Base-by-base conservation (phyloP, 2,797 vertebrate species). In the Adrianichthys oophorus region DNA sequence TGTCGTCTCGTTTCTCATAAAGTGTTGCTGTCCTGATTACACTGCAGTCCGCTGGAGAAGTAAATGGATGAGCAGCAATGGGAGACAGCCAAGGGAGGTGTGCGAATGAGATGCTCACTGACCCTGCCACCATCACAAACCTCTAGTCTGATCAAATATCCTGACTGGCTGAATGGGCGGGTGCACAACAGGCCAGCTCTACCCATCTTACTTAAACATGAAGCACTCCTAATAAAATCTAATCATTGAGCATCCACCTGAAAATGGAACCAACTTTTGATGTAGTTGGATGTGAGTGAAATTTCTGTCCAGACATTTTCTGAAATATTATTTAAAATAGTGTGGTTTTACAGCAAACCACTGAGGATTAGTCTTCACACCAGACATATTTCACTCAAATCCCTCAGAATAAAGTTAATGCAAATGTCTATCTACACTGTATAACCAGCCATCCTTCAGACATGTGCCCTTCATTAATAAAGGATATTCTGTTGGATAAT, bases 61-160 rank as follows among this genome's bases (percentile, higher is more conserved):
- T 70, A 81, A 89, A 81, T 74, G 82, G 74, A 76, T 72, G 76
- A 76, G 79, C 62, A 64, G 70, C 60, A 41, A 57, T 47, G 74
- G 74, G 68, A 71, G 74, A 77, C 73, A 71, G 77, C 32, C 41
- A 41, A 62, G 41, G 47, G 60, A 50, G 60, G 45, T 55, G 63
- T 67, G 76, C 19, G 81, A 87, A 83, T 78, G 82, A 87, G 87
- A 92, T 91, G 91, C 87, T 91, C 88, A 90, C 75, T 93, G 92
- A 93, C 91, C 89, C 80, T 79, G 74, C 83, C 82, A 86, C 75
- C 79, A 81, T 90, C 86, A 84, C 82, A 85, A 90, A 88, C 80
- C 86, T 85, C 81, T 79, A 86, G 87, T 91, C 90, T 84, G 82
- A 92, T 92, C 90, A 89, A 87, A 92, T 92, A 86, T 87, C 83